Percentiles rank a stretch among this genome's conserved stretches.
Evolutionary conservation across 2,113 vertebrate species (phyloP).

Genomic region (Pogonocichla stellata): DNA sequence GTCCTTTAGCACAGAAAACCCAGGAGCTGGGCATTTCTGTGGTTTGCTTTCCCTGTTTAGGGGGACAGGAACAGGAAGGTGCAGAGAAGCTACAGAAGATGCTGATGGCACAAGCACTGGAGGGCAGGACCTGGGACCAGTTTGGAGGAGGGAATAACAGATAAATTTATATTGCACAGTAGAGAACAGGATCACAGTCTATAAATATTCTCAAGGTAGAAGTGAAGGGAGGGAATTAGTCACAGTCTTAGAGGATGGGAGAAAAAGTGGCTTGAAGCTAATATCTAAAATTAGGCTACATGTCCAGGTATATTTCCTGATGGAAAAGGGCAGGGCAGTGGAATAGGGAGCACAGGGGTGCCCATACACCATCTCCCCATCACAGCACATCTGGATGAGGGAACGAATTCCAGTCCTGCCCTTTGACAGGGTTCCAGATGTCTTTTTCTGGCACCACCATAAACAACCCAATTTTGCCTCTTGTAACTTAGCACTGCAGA

Average conservation of each 20-base stretch:
- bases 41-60: neutral
- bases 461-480: neutral
- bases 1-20: neutral
- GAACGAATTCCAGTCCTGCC: neutral
- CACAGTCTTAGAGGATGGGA: neutral
- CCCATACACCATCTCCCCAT: neutral
- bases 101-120: neutral
- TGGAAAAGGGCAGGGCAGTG: neutral
- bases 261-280: neutral
- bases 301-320: neutral
- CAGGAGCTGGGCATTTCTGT: neutral
- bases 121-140: neutral
- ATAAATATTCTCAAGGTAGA: constrained; percentile 1
- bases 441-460: neutral
- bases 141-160: neutral
- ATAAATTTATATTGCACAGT: neutral
- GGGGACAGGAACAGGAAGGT: neutral
- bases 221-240: constrained; percentile 29
- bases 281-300: neutral
- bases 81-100: neutral
- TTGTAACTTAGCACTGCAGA: neutral
- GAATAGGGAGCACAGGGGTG: neutral
- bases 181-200: neutral
- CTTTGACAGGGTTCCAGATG: neutral
- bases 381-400: neutral